Evolutionary conservation across 2,797 vertebrate genomes (phyloP), one percentile per base, ranked within the genome.

Genomic region (Eupleurogrammus muticus): DNA sequence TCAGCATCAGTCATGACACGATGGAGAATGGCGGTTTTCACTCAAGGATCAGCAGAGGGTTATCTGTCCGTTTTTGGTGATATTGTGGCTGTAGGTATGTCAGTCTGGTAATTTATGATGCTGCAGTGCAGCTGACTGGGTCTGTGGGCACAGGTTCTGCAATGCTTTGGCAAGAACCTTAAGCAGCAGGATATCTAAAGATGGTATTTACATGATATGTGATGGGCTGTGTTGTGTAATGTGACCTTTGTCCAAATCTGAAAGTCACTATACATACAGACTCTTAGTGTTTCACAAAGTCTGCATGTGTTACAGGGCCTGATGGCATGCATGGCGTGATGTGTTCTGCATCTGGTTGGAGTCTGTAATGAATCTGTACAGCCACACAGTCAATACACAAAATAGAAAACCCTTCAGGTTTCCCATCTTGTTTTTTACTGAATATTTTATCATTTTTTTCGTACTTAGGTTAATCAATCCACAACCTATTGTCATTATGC

Each of bases 111-210:
- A 87, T 90, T 89, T 76, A 86, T 53, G 82, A 58, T 82, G 86
- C 83, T 89, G 81, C 82, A 89, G 85, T 89, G 87, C 83, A 82
- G 86, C 70, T 71, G 59, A 48, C 13, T 6, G n/a, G 47, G 40
- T 17, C 53, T 63, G 57, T 23, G 38, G 71, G 49, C 77, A 78
- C 72, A 61, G 52, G 57, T 66, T 82, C 83, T 74, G 77, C 73
- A 59, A 28, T 24, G 40, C 69, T 72, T 79, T 56, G 16, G 34
- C 35, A 32, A 12, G 12, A 72, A 61, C 50, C 28, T 60, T 38
- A 46, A 69, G 59, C 24, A 61, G 24, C 9, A 46, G 20, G 36
- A 1, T 28, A 10, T 0, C 28, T 47, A 2, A 11, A 20, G 52
- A n/a, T 42, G 28, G 5, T 8, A 21, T 17, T 13, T 10, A 19